phyloP scores from a whole-genome alignment of 2,113 vertebrate species.

The Enhydra lutris region DNA sequence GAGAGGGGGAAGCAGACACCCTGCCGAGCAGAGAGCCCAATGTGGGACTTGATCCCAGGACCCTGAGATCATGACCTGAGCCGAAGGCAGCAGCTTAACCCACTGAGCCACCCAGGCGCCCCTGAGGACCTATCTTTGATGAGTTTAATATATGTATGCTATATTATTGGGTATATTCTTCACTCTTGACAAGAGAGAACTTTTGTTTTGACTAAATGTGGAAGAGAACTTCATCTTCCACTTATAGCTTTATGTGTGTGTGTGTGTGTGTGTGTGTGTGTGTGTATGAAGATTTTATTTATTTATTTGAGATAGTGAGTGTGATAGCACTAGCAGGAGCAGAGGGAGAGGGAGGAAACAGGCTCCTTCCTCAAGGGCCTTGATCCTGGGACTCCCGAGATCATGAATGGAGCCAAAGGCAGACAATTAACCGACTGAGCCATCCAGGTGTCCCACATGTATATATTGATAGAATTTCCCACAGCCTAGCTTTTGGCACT shows the following conservation, averaged over 20 bases:
- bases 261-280: no score
- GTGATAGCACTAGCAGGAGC: neutral
- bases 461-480: neutral
- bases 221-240: neutral
- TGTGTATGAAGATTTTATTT: neutral
- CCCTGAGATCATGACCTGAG: no score
- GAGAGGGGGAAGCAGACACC: no score
- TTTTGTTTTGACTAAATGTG: neutral
- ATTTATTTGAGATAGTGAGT: neutral
- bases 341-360: neutral
- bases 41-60: no score
- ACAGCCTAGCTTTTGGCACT: neutral
- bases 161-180: neutral
- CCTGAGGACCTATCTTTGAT: neutral
- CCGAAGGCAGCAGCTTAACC: no score
- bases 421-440: neutral
- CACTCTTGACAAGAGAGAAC: neutral
- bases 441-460: neutral
- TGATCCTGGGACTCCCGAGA: neutral
- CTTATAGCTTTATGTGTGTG: neutral
- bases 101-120: no score
- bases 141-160: neutral
- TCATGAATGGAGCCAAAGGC: neutral
- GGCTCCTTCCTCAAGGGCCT: neutral
- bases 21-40: no score